A percentile compares a stretch with the other conserved stretches of the same genome.
These are phyloP conservation scores for Fissipunctia ypsillon DNA, from an alignment of 2,888 invertebrate genomes.

Conservation along the genomic window DNA sequence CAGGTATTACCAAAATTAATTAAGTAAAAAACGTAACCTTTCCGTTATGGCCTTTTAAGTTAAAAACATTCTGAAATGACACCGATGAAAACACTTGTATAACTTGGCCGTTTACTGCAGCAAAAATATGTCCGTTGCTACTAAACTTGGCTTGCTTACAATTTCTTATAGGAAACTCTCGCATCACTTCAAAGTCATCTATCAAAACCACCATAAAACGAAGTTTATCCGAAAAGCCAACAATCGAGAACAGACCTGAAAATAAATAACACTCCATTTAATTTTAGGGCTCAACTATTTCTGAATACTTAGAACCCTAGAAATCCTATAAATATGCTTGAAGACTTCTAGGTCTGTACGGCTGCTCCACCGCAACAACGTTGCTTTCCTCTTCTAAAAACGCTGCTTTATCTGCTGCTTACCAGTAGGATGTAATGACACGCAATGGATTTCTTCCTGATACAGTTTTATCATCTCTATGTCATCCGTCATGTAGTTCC, in stretches of 20 bases:
- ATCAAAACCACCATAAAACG: constrained; percentile 96
- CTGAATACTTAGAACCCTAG: neutral
- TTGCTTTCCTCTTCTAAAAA: neutral
- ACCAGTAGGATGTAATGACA: constrained; percentile 93
- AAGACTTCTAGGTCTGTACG: neutral
- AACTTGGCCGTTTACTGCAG: constrained; percentile 96
- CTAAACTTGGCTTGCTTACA: constrained; percentile 96
- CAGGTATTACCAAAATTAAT: neutral
- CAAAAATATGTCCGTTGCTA: constrained; percentile 96
- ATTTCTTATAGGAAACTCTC: constrained; percentile 93
- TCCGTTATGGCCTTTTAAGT: constrained; percentile 95
- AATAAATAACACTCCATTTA: constrained; percentile 48
- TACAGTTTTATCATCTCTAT: constrained; percentile 95
- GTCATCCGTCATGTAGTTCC: constrained; percentile 97
- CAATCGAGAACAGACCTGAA: constrained; percentile 95
- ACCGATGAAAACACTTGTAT: constrained; percentile 96
- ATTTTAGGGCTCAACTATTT: neutral
- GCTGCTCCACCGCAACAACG: neutral
- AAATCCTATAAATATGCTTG: neutral
- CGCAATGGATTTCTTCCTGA: constrained; percentile 94
- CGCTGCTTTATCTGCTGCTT: constrained; percentile 14
- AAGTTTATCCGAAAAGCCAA: constrained; percentile 97
- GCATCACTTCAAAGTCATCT: constrained; percentile 94
- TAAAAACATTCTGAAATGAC: constrained; percentile 93
- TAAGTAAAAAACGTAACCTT: constrained; percentile 80